Conservation (phyloP, 2,113 vertebrate genomes). For the Notiomystis cincta region DNA sequence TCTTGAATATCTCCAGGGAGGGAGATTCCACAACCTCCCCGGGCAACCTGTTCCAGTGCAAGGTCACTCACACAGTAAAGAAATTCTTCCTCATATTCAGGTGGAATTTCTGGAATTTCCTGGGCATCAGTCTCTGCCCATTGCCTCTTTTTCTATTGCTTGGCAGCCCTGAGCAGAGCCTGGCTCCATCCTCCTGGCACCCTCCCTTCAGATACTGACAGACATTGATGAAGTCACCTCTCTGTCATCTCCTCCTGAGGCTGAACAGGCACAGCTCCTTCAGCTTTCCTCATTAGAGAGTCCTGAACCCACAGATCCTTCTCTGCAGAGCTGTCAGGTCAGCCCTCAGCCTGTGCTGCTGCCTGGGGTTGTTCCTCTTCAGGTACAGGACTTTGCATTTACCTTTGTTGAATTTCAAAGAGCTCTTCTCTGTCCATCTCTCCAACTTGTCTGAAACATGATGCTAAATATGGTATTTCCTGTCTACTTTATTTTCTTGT, state of each 20-base stretch:
- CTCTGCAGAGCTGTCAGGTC: not conserved
- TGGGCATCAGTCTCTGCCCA: not conserved
- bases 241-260: not conserved
- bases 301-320: no score
- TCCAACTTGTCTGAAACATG: not conserved
- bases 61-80: not conserved
- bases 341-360: not conserved
- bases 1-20: not conserved
- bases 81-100: not conserved
- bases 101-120: not conserved
- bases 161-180: not conserved
- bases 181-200: not conserved
- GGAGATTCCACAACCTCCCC: not conserved
- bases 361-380: not conserved
- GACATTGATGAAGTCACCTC: not conserved
- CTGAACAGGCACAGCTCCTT: not conserved
- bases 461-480: not conserved
- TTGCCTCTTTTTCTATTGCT: not conserved
- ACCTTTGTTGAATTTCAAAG: not conserved
- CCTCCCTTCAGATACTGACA: not conserved
- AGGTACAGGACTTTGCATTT: not conserved
- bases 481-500: not conserved
- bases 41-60: not conserved
- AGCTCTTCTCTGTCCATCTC: not conserved
- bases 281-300: not conserved